Conservation (phyloP, 2,113 vertebrate genomes). For the Felis chaus region DNA sequence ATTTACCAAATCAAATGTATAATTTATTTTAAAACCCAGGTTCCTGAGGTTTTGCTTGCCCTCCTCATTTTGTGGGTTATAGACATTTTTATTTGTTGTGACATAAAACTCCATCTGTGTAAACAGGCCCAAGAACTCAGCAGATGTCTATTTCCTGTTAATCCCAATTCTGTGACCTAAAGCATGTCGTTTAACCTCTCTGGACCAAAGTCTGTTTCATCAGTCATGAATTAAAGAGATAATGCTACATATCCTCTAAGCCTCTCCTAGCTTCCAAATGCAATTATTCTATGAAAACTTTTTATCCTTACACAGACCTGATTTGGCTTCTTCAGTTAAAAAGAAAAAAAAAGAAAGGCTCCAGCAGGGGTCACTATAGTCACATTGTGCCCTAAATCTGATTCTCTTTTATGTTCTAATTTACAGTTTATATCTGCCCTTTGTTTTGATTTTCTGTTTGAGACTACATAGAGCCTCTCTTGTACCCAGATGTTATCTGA, state of each 20-base stretch:
- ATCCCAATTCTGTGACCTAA: neutral
- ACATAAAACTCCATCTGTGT: neutral
- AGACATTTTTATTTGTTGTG: neutral
- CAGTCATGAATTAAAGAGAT: neutral
- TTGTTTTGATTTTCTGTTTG: neutral
- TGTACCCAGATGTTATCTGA: neutral
- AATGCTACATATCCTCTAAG: neutral
- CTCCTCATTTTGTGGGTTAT: neutral
- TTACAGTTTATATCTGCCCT: neutral
- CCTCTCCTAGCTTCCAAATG: neutral
- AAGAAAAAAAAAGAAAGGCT: neutral
- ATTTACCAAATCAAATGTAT: neutral
- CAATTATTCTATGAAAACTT: neutral
- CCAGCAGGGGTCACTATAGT: slow-evolving; percentile 72
- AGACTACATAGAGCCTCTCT: neutral
- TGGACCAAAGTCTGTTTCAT: neutral
- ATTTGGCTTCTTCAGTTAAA: neutral
- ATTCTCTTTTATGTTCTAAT: accelerated
- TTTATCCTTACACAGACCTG: neutral
- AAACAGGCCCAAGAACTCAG: neutral
- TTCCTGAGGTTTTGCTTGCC: neutral
- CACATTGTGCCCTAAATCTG: neutral
- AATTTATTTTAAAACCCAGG: neutral
- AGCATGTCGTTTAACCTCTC: neutral
- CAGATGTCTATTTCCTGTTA: neutral